These are phyloP conservation scores for Drosophila bipectinata DNA, from an alignment of 1,140 invertebrate species.

Conservation along the genomic window DNA sequence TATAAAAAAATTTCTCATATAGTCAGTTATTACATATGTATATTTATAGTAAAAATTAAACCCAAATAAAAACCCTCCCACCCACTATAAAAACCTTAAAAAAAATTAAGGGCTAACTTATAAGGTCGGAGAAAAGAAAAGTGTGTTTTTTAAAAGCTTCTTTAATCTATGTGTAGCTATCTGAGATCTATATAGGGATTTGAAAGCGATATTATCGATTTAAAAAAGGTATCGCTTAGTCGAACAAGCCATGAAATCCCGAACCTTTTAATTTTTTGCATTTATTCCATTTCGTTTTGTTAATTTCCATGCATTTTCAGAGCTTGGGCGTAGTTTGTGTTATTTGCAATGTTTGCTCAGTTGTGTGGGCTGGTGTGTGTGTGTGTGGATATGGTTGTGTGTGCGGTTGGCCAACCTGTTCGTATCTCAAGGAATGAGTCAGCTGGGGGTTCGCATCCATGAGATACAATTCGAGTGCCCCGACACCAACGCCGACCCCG, in stretches of 20 bases:
- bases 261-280: constrained; percentile 21
- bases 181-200: too few relatives aligned
- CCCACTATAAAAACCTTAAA: too few relatives aligned
- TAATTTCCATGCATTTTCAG: constrained; percentile 49
- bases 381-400: constrained; percentile 15
- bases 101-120: too few relatives aligned
- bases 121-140: too few relatives aligned
- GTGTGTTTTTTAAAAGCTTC: too few relatives aligned
- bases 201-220: not conserved
- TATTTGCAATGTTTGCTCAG: constrained; percentile 51
- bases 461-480: constrained; percentile 40
- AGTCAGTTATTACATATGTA: too few relatives aligned
- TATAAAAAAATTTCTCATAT: too few relatives aligned
- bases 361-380: constrained; percentile 29
- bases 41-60: too few relatives aligned
- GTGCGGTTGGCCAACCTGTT: constrained; percentile 42
- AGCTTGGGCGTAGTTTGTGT: constrained; percentile 42
- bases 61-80: too few relatives aligned
- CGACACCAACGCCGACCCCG: not conserved
- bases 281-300: constrained; percentile 40
- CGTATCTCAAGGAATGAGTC: constrained; percentile 38
- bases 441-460: constrained; percentile 47
- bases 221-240: constrained; percentile 16
- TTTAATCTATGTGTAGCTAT: too few relatives aligned
- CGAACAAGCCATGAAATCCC: constrained; percentile 6